phyloP scores from a whole-genome alignment of 1,140 invertebrate genomes.

The Drosophila truncata region DNA sequence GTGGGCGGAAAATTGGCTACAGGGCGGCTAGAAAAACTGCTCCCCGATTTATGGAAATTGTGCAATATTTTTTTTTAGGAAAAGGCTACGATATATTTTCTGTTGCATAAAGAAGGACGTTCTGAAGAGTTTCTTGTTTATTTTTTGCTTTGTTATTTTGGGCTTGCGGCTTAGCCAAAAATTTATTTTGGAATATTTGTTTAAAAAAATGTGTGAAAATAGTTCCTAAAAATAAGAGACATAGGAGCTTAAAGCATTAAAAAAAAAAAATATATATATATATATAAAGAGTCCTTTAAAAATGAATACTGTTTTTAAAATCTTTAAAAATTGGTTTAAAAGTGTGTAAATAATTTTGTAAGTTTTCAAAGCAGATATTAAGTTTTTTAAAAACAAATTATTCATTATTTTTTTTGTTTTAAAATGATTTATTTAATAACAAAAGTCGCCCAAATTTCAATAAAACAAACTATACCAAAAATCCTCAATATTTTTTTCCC shows the following conservation, averaged over 20 bases:
- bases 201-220: not conserved
- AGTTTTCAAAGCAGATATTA: no score
- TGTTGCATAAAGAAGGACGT: not conserved
- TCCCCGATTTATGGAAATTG: constrained; percentile 77
- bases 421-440: not conserved
- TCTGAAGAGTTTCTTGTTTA: constrained; percentile 5
- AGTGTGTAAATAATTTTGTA: no score
- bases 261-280: no score
- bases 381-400: no score
- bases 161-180: constrained; percentile 6
- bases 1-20: constrained; percentile 22
- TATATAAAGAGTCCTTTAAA: no score
- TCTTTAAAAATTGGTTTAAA: no score
- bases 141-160: constrained; percentile 9
- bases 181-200: not conserved
- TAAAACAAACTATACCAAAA: not conserved
- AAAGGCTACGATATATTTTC: constrained; percentile 7
- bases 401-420: no score
- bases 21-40: not conserved
- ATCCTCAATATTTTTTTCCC: not conserved
- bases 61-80: constrained; percentile 65
- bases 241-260: no score
- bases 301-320: no score
- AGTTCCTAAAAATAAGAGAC: no score
- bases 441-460: not conserved